These are phyloP conservation scores for Corynorhinus townsendii DNA, from an alignment of 2,113 vertebrate genomes.

Conservation along the genomic window DNA sequence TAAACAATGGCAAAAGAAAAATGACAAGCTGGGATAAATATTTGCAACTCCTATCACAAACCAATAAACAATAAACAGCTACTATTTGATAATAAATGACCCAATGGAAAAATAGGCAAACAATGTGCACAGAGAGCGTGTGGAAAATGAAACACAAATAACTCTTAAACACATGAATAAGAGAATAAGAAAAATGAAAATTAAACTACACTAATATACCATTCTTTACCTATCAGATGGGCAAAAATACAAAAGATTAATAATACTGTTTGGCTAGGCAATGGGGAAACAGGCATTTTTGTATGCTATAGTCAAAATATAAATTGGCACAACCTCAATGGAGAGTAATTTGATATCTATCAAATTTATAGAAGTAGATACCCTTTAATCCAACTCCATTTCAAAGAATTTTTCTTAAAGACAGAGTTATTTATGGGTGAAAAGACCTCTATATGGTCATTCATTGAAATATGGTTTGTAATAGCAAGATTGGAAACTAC, in stretches of 20 bases:
- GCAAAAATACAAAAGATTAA: conserved; percentile 50
- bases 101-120: conserved; percentile 47
- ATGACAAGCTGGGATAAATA: conserved; percentile 53
- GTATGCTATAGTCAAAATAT: not conserved
- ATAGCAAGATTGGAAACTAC: conserved; percentile 13
- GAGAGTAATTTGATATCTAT: not conserved
- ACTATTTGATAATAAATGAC: conserved; percentile 51
- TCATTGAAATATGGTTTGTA: not conserved
- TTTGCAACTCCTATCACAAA: conserved; percentile 40
- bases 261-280: not conserved
- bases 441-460: not conserved
- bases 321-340: not conserved
- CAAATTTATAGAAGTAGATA: not conserved
- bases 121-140: not conserved
- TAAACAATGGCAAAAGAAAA: conserved; percentile 57
- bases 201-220: conserved; percentile 44
- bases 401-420: conserved; percentile 28
- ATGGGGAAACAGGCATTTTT: conserved; percentile 18
- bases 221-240: conserved; percentile 42
- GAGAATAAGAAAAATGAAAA: conserved; percentile 51
- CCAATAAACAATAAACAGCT: conserved; percentile 52
- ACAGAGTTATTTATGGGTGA: not conserved
- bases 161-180: conserved; percentile 44
- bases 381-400: not conserved
- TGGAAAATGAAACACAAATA: conserved; percentile 59